Base-by-base conservation (phyloP, 2,113 vertebrate species). In the Notechis scutatus region DNA sequence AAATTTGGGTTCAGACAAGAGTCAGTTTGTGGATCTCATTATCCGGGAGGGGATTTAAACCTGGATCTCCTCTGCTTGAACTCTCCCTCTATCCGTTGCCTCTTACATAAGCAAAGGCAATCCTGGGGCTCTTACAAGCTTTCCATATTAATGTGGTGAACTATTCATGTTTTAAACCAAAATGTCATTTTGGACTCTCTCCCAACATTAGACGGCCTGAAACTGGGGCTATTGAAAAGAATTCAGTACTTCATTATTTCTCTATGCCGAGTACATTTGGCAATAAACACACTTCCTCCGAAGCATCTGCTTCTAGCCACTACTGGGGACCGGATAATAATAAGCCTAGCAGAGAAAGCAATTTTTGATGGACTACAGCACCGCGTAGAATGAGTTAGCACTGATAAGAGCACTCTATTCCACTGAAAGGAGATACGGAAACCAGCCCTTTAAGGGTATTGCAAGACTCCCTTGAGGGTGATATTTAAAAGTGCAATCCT, bases 311-410 rank as follows among this genome's bases (percentile, higher is more conserved):
- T 92, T 92, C 59, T 61, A 92, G 59, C 57, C 69, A 59, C 59
- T 74, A 39, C 55, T 88, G 86, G 91, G 39, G 64, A 64, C 91
- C 88, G 91, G 91, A 88, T 54, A 88, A 92, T 88, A 92, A 55
- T 88, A 92, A 59, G 47, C 59, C 69, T 45, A 52, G 14, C 47
- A 88, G n/a, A 88, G 86, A 45, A 47, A 74, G 23, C 64, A 20
- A 88, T 88, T 92, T 88, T 64, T 7, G 29, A 50, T 42, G 59
- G 86, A 92, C 47, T 74, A 24, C 23, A 52, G n/a, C 59, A 42
- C 50, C 55, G 47, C 18, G 2, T 39, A 8, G 57, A 50, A 34
- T 26, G 57, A 88, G 45, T 14, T 52, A 15, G 47, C 24, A 23
- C n/a, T 29, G 91, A 64, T 20, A 29, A 8, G 5, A 23, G 12